A percentile compares a stretch with the other conserved stretches of the same genome.
Evolutionary conservation across 1,140 invertebrate species (phyloP).

Genomic region (Brachionus plicatilis): DNA sequence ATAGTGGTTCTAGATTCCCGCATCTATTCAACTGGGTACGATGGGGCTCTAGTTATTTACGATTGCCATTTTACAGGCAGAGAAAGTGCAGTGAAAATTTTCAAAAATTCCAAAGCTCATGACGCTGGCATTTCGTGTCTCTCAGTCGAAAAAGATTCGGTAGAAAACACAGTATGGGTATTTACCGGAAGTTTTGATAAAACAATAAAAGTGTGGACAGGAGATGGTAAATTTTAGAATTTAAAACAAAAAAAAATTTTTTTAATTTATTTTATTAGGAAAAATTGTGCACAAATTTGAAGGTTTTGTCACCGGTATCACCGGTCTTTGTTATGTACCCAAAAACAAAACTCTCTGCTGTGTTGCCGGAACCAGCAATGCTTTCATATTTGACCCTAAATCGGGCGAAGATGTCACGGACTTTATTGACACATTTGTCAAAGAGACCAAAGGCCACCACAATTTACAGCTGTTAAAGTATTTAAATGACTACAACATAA

Average conservation of each 20-base stretch:
- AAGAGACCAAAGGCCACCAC: conserved; percentile 40
- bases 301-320: conserved; percentile 50
- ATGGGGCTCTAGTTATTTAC: conserved; percentile 52
- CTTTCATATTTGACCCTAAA: conserved; percentile 53
- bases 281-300: conserved; percentile 50
- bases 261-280: background rate
- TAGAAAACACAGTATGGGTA: conserved; percentile 53
- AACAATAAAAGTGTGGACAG: conserved; percentile 54
- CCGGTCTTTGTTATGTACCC: conserved; percentile 54
- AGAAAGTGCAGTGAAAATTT: conserved; percentile 46
- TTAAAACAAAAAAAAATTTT: background rate
- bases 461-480: conserved; percentile 51
- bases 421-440: conserved; percentile 37
- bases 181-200: conserved; percentile 57
- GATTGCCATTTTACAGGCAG: conserved; percentile 52
- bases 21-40: conserved; percentile 55
- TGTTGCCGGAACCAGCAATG: conserved; percentile 49
- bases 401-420: conserved; percentile 53
- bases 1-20: conserved; percentile 52
- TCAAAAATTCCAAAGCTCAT: conserved; percentile 50
- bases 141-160: conserved; percentile 49
- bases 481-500: conserved; percentile 49
- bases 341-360: conserved; percentile 53
- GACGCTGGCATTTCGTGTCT: conserved; percentile 55
- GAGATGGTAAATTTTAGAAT: conserved; percentile 46